Evolutionary conservation across 2,113 vertebrate species (phyloP).

Genomic region (Otus sunia): DNA sequence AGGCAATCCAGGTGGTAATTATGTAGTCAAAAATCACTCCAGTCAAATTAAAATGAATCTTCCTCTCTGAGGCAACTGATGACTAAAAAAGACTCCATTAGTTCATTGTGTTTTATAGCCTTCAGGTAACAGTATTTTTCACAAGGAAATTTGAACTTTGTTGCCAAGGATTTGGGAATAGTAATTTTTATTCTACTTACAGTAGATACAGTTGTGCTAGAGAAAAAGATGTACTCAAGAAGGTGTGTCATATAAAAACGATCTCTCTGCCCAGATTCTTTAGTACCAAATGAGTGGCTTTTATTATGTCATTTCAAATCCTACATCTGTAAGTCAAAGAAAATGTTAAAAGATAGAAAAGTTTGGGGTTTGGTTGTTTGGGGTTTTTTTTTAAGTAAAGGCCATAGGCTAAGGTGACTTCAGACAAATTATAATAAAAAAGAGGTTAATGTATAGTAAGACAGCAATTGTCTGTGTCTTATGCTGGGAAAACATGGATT

Average conservation of each 20-base stretch:
- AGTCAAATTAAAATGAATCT: conserved; percentile 12
- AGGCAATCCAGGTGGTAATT: conserved; percentile 26
- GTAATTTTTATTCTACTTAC: background rate
- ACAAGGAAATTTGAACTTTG: background rate
- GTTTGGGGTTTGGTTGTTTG: background rate
- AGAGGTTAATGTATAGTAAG: background rate
- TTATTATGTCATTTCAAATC: background rate
- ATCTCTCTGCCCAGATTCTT: background rate
- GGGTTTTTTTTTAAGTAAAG: background rate
- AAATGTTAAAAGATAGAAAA: background rate
- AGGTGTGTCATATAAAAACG: background rate
- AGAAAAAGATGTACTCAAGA: background rate
- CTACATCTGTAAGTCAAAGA: background rate
- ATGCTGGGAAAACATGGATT: background rate
- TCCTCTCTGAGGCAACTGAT: background rate
- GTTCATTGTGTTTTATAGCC: background rate
- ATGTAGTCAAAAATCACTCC: conserved; percentile 54
- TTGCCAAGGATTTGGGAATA: background rate
- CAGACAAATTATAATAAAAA: background rate
- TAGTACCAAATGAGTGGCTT: background rate
- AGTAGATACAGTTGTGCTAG: background rate
- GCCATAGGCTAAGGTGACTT: background rate
- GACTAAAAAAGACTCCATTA: background rate
- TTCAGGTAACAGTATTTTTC: background rate
- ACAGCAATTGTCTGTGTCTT: background rate